Conservation (phyloP, 1,140 invertebrate genomes). For the Lerema accius region DNA sequence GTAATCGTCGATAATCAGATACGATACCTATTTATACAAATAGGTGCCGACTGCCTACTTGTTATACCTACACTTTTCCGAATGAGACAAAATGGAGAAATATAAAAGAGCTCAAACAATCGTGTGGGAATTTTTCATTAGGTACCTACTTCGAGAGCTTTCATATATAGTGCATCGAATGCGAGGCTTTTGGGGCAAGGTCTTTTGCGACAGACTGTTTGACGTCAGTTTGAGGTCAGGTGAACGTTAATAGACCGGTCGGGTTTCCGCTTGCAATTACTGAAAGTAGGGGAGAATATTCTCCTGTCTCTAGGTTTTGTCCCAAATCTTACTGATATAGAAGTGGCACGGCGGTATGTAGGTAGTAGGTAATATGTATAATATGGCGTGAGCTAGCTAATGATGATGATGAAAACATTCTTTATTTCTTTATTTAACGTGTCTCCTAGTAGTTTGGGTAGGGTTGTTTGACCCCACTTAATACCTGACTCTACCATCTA, state of each 20-base stretch:
- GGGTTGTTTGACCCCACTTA: no score
- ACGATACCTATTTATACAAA: no score
- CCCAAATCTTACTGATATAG: neutral
- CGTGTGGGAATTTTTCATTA: slow-evolving; percentile 21
- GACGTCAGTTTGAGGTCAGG: slow-evolving; percentile 30
- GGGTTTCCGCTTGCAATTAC: slow-evolving; percentile 9
- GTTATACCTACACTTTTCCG: no score
- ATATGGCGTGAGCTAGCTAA: no score
- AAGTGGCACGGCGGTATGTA: neutral
- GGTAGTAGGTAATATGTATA: no score
- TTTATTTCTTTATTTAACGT: no score
- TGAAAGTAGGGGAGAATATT: neutral
- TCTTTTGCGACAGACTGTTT: slow-evolving; percentile 31
- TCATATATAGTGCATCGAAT: slow-evolving; percentile 16
- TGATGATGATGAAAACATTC: no score
- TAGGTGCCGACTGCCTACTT: no score
- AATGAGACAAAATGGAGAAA: neutral
- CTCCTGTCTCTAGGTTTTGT: neutral
- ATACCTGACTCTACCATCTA: no score
- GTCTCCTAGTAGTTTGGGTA: no score
- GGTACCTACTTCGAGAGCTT: slow-evolving; percentile 13
- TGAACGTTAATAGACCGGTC: slow-evolving; percentile 10
- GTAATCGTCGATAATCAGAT: no score
- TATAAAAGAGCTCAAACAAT: slow-evolving; percentile 3
- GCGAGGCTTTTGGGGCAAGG: slow-evolving; percentile 27